Conservation (phyloP, 2,113 vertebrate species). For the Jacana jacana region DNA sequence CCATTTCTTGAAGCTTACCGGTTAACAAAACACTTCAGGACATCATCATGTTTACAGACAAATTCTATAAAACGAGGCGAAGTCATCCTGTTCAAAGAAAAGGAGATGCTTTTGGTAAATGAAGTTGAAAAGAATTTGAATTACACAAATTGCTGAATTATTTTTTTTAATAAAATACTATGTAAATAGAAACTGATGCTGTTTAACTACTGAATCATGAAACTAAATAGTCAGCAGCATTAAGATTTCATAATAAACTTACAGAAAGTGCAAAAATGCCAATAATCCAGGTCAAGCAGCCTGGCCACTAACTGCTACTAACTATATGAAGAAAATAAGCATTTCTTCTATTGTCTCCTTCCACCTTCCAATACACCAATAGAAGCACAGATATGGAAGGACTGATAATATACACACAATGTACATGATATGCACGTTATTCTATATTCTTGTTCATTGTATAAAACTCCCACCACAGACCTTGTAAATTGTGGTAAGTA, state of each 20-base stretch:
- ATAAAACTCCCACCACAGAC: neutral
- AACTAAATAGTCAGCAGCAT: neutral
- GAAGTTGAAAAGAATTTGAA: neutral
- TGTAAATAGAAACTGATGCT: neutral
- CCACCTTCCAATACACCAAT: neutral
- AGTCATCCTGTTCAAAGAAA: constrained; percentile 85
- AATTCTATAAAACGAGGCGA: constrained; percentile 98
- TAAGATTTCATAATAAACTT: neutral
- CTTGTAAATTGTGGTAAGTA: neutral
- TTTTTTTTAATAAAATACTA: neutral
- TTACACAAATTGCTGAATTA: accelerated
- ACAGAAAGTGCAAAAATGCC: neutral
- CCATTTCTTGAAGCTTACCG: constrained; percentile 76
- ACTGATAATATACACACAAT: neutral
- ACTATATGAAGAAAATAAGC: neutral
- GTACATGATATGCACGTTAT: neutral
- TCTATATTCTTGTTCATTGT: neutral
- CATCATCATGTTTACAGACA: constrained; percentile 96
- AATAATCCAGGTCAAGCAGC: neutral
- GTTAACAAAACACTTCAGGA: constrained; percentile 98
- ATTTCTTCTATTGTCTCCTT: neutral
- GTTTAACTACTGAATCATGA: neutral
- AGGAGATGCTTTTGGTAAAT: neutral
- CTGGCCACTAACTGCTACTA: neutral
- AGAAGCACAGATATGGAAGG: neutral